These are phyloP conservation scores for Boloria selene DNA, from an alignment of 2,888 invertebrate species.

Conservation along the genomic window DNA sequence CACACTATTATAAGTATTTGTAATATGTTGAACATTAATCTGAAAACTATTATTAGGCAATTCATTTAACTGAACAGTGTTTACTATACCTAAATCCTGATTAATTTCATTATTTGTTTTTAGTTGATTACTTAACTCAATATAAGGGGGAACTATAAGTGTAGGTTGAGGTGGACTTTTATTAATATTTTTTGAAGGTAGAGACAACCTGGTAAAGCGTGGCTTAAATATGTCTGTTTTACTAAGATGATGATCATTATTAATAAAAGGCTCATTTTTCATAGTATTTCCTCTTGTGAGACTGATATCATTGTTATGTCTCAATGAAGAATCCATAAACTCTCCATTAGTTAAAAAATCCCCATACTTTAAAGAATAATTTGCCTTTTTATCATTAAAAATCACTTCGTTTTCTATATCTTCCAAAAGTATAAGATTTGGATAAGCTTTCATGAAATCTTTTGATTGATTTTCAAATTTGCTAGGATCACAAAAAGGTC, in stretches of 20 bases:
- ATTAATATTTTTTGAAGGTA: constrained; percentile 28
- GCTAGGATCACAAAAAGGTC: constrained; percentile 60
- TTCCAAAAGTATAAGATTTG: constrained; percentile 54
- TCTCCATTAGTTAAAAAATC: constrained; percentile 70
- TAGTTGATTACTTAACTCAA: constrained; percentile 26
- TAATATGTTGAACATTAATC: background rate
- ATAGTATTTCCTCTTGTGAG: constrained; percentile 20
- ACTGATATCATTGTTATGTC: constrained; percentile 38
- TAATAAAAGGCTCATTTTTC: constrained; percentile 15
- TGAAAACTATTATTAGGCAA: background rate
- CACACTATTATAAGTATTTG: constrained; percentile 3
- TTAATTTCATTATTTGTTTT: constrained; percentile 26
- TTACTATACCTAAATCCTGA: constrained; percentile 18
- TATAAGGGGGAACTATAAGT: constrained; percentile 39
- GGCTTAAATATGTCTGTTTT: constrained; percentile 22
- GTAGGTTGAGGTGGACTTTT: constrained; percentile 33
- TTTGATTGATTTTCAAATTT: constrained; percentile 40
- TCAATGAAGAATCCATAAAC: constrained; percentile 45
- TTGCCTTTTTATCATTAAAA: constrained; percentile 60
- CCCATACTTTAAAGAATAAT: constrained; percentile 65
- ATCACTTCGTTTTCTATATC: constrained; percentile 68
- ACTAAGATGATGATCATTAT: constrained; percentile 19
- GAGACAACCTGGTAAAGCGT: constrained; percentile 18
- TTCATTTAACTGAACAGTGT: constrained; percentile 4
- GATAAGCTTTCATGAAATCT: constrained; percentile 47